Base-by-base conservation (phyloP, 2,888 invertebrate species). In the Brachynemurus nebulosus region DNA sequence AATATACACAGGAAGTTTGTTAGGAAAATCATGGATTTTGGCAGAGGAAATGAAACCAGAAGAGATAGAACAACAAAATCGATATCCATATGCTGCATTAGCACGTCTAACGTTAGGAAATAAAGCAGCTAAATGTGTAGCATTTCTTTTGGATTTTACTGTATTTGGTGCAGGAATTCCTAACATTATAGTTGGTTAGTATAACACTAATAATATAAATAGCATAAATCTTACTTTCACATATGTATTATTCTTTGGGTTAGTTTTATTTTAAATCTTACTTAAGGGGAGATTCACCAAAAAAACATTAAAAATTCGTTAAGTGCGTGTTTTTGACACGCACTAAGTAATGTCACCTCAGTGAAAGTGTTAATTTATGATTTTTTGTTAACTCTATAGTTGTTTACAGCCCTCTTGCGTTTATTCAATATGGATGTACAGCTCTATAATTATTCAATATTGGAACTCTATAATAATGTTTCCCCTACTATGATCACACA, bases 21-120 rank as follows among this genome's bases (percentile, higher is more conserved):
- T 91, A 14, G 86, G 88, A 1, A 72, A 77, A 53, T 80, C 86
- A 59, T 91, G 91, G 91, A 67, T 78, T 1, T 74, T 90, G 39
- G 82, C 88, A 0, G 79, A 80, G 59, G 65, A 76, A 47, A 66
- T 86, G 46, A 71, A 78, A 51, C 80, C 83, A 0, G 63, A 68
- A n/a, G 79, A 82, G 48, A 66, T 68, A 17, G 50, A 54, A 21
- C 56, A 54, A 45, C 59, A 51, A 60, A 64, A 49, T 56, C 80
- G 89, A 50, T 82, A 80, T 59, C 90, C 91, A 0, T 86, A 90
- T 57, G 82, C 88, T 1, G 86, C 89, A 0, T 74, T 91, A 16
- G 86, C 84, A 0, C 82, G 88, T 57, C 63, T 86, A 36, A 80
- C 86, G 0, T 81, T 78, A 53, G 91, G 91, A 0, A 63, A 64